phyloP scores from a whole-genome alignment of 2,113 vertebrate genomes.

The Indri indri region DNA sequence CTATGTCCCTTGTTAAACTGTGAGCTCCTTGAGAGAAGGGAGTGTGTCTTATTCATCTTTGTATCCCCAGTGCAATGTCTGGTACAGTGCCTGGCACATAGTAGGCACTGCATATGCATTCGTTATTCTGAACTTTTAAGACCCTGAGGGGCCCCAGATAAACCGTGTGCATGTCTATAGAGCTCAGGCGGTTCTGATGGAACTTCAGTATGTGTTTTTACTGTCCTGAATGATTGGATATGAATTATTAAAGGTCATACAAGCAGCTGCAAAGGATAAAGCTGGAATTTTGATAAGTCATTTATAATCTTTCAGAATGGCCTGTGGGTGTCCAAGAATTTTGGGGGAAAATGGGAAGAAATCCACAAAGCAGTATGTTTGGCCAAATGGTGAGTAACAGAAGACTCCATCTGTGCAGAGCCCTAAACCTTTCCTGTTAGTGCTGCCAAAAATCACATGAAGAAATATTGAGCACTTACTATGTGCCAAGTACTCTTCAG shows the following conservation, averaged over 20 bases:
- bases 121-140: not conserved
- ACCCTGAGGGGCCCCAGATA: not conserved
- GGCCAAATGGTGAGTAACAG: conserved; percentile 92
- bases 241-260: conserved; percentile 53
- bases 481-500: not conserved
- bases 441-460: conserved; percentile 49
- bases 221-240: conserved; percentile 17
- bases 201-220: conserved; percentile 30
- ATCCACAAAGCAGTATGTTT: conserved; percentile 91
- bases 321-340: conserved; percentile 93
- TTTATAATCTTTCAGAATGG: conserved; percentile 88
- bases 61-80: not conserved
- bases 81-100: not conserved
- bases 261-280: conserved; percentile 71
- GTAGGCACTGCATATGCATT: conserved; percentile 17
- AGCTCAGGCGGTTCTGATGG: not conserved
- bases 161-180: not conserved
- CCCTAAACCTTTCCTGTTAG: conserved; percentile 43
- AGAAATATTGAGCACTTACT: not conserved
- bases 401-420: conserved; percentile 55
- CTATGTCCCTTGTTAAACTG: not conserved
- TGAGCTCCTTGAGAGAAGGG: not conserved
- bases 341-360: conserved; percentile 90
- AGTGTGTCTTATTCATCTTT: not conserved
- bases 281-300: conserved; percentile 75